These are phyloP conservation scores for Eolophus roseicapilla DNA, from an alignment of 2,113 vertebrate species.

Conservation along the genomic window DNA sequence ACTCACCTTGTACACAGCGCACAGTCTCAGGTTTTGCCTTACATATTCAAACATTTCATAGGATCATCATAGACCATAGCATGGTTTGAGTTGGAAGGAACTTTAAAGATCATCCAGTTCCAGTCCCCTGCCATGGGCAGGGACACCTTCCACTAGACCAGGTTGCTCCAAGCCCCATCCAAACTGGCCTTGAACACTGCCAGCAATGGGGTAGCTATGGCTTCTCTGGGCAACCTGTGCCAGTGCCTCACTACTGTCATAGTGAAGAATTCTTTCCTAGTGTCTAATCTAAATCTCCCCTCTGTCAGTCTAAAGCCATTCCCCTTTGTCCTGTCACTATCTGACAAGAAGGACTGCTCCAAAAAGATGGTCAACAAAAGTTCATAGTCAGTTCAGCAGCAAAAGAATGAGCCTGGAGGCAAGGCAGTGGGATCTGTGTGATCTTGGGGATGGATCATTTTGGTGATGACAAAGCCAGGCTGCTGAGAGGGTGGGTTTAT, in stretches of 20 bases:
- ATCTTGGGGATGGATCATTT: neutral
- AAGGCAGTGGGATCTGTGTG: neutral
- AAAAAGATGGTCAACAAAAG: neutral
- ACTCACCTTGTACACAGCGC: no score
- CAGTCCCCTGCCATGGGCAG: neutral
- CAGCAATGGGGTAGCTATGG: neutral
- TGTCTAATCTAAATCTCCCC: neutral
- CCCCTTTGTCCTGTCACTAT: neutral
- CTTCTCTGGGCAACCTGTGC: neutral
- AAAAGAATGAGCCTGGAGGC: neutral
- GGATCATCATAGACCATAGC: neutral
- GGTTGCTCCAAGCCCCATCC: neutral
- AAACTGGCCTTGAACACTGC: neutral
- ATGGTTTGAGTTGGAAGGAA: neutral
- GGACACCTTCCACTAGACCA: neutral
- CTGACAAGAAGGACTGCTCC: neutral
- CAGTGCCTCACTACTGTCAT: neutral
- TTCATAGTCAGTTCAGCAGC: rapidly evolving
- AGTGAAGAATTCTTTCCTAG: neutral
- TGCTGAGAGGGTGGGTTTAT: neutral
- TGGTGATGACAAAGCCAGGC: neutral
- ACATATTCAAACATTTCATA: neutral
- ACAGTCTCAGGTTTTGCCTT: neutral
- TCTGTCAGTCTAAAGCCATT: neutral
- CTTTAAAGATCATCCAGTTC: neutral